Conservation (phyloP, 2,888 invertebrate genomes). For the Agelastica alni region DNA sequence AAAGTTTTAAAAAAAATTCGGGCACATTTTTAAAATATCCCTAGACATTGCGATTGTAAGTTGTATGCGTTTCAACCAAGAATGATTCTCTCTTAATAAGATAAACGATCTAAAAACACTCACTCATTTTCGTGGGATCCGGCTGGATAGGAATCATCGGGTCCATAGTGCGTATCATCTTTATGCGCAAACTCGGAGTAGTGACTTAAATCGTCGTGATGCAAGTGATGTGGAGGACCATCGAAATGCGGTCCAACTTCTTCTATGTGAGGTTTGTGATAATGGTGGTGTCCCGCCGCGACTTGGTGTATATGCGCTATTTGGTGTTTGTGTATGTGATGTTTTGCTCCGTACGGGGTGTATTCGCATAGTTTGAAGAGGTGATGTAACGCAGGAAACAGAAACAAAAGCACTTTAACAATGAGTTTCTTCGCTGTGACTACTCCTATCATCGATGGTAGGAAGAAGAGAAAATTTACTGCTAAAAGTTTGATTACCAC, state of each 20-base stretch:
- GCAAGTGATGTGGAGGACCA: constrained; percentile 17
- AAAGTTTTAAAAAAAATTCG: too few relatives aligned
- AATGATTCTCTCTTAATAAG: too few relatives aligned
- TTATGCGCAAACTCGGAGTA: constrained; percentile 13
- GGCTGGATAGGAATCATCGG: constrained; percentile 8
- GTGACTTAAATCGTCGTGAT: background rate
- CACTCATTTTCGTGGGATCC: constrained; percentile 27
- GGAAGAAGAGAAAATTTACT: constrained; percentile 76
- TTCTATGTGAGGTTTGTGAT: constrained; percentile 39
- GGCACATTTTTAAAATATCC: too few relatives aligned
- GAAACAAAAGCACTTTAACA: constrained; percentile 76
- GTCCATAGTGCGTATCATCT: constrained; percentile 15
- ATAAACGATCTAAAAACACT: too few relatives aligned
- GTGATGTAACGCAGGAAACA: constrained; percentile 81
- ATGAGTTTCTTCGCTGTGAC: constrained; percentile 84
- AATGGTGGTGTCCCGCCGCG: constrained; percentile 33
- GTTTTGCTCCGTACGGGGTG: constrained; percentile 75
- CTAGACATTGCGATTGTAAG: too few relatives aligned
- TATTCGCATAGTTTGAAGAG: constrained; percentile 85
- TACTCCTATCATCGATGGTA: constrained; percentile 78
- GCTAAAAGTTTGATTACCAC: constrained; percentile 80
- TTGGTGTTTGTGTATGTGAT: constrained; percentile 63
- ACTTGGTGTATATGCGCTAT: constrained; percentile 41
- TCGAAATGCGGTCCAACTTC: constrained; percentile 37
- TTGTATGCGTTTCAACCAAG: too few relatives aligned